A percentile compares a stretch with the other conserved stretches of the same genome.
Evolutionary conservation across 2,113 vertebrate genomes (phyloP).

Genomic region (Etheostoma cragini): DNA sequence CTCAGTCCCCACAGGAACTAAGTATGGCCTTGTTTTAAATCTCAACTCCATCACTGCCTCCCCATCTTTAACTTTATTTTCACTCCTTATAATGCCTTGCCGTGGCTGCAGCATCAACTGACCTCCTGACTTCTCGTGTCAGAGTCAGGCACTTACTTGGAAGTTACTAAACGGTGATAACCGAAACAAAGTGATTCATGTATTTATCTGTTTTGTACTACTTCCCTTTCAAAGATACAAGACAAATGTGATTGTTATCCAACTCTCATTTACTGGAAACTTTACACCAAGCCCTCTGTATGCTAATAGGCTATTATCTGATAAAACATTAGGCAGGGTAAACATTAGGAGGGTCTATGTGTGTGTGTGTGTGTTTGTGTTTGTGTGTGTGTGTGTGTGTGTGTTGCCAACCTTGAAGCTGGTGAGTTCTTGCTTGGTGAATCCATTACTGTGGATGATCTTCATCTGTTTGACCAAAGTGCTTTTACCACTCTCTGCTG

Average conservation of each 20-base stretch:
- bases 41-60: constrained; percentile 14
- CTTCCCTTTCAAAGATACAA: background rate
- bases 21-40: constrained; percentile 7
- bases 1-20: constrained; percentile 19
- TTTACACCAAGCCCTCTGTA: constrained; percentile 1
- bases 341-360: background rate
- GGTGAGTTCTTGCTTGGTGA: constrained; percentile 81
- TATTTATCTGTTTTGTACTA: background rate
- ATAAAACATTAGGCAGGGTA: background rate
- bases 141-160: background rate
- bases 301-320: constrained; percentile 20
- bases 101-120: background rate
- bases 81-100: background rate
- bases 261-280: background rate
- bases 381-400: constrained; percentile 9
- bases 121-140: background rate
- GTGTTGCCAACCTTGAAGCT: constrained; percentile 83
- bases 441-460: constrained; percentile 86
- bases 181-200: background rate
- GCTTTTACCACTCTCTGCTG: constrained; percentile 86
- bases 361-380: constrained; percentile 10
- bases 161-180: background rate
- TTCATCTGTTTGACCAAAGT: constrained; percentile 88
- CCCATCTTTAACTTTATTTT: background rate
- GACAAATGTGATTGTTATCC: background rate